A percentile compares a stretch with the other conserved stretches of the same genome.
These are phyloP conservation scores for Ceratosolen solmsi DNA, from an alignment of 1,140 invertebrate species.

Conservation along the genomic window DNA sequence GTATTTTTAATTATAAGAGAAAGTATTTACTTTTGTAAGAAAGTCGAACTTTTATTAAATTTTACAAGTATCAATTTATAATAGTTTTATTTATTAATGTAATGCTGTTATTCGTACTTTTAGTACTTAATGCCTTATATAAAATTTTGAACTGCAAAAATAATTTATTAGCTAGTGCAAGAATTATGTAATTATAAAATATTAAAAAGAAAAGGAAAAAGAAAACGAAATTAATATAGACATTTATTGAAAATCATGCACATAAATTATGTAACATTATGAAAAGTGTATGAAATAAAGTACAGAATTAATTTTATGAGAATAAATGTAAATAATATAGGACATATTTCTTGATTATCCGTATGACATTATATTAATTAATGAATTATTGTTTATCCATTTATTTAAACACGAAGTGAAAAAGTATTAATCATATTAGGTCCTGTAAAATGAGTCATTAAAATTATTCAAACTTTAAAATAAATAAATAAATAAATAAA, in stretches of 20 bases:
- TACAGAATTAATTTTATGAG: not conserved
- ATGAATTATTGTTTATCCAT: not conserved
- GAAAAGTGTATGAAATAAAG: slow-evolving; percentile 12
- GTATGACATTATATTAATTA: not conserved
- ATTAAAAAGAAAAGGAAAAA: not conserved
- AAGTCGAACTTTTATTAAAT: slow-evolving; percentile 3
- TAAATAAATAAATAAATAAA: not conserved
- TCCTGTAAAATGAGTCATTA: too few species aligned
- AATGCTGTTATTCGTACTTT: not conserved
- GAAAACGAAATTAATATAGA: too few species aligned
- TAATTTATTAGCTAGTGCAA: not conserved
- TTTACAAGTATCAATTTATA: not conserved
- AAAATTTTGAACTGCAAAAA: not conserved
- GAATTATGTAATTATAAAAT: not conserved
- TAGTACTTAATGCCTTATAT: not conserved
- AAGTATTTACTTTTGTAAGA: not conserved
- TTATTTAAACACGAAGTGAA: too few species aligned
- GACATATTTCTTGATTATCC: not conserved
- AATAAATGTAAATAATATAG: slow-evolving; percentile 14
- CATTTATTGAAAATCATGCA: not conserved
- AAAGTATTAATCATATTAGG: too few species aligned
- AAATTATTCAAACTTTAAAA: not conserved
- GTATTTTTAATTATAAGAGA: slow-evolving; percentile 17
- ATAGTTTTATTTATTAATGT: slow-evolving; percentile 2
- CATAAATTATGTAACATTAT: not conserved